phyloP scores from a whole-genome alignment of 2,113 vertebrate species.

The Nasalis larvatus region DNA sequence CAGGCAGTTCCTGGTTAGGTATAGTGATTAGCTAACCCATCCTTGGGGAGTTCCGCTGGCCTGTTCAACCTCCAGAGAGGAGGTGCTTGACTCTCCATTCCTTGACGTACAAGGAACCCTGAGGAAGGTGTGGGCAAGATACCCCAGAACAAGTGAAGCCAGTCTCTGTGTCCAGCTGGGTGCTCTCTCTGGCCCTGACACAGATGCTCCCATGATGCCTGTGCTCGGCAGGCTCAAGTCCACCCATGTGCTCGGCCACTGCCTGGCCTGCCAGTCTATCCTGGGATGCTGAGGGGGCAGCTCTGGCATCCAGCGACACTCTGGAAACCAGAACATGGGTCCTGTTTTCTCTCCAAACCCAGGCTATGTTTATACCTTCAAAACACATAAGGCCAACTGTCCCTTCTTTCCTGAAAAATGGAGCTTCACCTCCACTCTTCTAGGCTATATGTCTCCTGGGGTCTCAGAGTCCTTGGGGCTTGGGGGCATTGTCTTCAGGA shows the following conservation, averaged over 20 bases:
- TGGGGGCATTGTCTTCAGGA: not conserved
- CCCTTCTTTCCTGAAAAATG: not conserved
- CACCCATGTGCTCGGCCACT: fast-evolving
- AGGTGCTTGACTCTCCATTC: not conserved
- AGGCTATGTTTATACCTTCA: not conserved
- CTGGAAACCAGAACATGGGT: not conserved
- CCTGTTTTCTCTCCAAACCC: not conserved
- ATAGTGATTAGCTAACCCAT: fast-evolving
- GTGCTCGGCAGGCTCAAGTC: too few relatives aligned
- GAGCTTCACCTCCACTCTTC: not conserved
- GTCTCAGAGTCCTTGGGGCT: not conserved
- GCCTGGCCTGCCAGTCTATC: not conserved
- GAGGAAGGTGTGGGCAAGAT: not conserved
- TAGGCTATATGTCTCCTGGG: not conserved
- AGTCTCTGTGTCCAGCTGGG: not conserved
- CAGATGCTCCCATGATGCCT: fast-evolving
- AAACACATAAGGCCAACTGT: not conserved
- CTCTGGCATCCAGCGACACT: not conserved
- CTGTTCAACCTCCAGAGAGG: not conserved
- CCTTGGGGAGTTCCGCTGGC: not conserved
- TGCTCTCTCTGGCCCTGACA: not conserved
- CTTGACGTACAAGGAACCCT: not conserved
- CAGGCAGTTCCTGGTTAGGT: fast-evolving
- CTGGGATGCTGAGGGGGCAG: not conserved
- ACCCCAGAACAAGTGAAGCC: not conserved